Evolutionary conservation across 2,797 vertebrate species (phyloP).

Genomic region (Sus cebifrons): DNA sequence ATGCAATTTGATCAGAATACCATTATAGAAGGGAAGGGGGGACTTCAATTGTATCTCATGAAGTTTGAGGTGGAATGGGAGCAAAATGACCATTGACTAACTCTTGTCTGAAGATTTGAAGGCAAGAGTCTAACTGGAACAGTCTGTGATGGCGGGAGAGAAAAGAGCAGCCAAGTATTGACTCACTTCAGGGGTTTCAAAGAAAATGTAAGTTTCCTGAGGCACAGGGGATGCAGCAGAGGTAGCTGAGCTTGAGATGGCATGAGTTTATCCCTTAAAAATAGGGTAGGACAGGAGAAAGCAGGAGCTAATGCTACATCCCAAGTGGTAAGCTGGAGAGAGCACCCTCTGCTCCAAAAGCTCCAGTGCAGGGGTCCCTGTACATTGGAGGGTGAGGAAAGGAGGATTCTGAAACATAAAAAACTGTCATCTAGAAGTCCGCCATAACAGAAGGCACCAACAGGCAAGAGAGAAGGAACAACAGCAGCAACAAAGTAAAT

Average conservation of each 20-base stretch:
- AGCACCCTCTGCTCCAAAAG: neutral
- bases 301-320: neutral
- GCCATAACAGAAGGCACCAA: neutral
- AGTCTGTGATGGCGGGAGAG: neutral
- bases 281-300: neutral
- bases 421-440: neutral
- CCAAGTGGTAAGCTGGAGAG: neutral
- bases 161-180: neutral
- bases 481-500: neutral
- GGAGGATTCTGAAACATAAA: neutral
- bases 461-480: neutral
- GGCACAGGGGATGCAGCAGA: neutral
- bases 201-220: neutral
- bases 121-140: neutral
- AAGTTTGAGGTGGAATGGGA: neutral
- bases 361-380: too few relatives aligned
- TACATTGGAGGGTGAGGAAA: neutral
- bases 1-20: neutral
- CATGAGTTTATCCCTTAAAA: neutral
- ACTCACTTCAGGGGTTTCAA: neutral
- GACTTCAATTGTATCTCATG: neutral
- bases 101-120: neutral
- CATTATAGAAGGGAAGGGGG: neutral
- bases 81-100: neutral
- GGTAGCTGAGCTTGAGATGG: neutral